Evolutionary conservation across 2,888 invertebrate species (phyloP).

Genomic region (Dryomyza anilis): DNA sequence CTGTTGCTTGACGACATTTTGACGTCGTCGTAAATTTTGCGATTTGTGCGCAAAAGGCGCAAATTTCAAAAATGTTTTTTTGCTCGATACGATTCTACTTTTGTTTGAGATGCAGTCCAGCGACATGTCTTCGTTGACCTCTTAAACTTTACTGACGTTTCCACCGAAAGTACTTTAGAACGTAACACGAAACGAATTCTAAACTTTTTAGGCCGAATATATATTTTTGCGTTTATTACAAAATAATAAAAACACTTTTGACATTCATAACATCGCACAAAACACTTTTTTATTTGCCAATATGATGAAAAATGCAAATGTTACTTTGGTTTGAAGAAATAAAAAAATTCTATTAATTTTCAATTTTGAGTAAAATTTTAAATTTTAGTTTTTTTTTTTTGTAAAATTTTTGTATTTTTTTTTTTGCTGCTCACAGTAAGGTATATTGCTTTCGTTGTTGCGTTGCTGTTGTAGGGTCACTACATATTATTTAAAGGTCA

Average conservation of each 20-base stretch:
- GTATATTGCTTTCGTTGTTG: constrained; percentile 62
- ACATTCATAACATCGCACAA: not conserved
- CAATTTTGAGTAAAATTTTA: constrained; percentile 19
- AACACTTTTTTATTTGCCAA: no score
- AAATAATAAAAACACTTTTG: not conserved
- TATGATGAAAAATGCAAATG: no score
- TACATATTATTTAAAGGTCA: no score
- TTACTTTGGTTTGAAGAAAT: not conserved
- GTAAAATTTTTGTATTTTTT: constrained; percentile 27
- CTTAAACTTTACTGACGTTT: no score
- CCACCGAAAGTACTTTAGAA: no score
- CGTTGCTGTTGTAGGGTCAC: constrained; percentile 43
- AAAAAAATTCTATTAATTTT: constrained; percentile 1
- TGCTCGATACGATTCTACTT: constrained; percentile 33
- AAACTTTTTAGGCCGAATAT: not conserved
- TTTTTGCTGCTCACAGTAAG: constrained; percentile 50
- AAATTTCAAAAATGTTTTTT: constrained; percentile 3
- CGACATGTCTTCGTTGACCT: constrained; percentile 49
- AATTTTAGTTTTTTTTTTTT: no score
- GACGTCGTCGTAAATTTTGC: constrained; percentile 30
- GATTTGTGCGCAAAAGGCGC: constrained; percentile 33
- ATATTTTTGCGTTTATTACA: not conserved
- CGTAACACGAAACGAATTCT: no score
- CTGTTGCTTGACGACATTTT: constrained; percentile 6
- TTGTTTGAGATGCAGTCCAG: constrained; percentile 51